Evolutionary conservation across 2,113 vertebrate genomes (phyloP).

Genomic region (Odobenus rosmarus): DNA sequence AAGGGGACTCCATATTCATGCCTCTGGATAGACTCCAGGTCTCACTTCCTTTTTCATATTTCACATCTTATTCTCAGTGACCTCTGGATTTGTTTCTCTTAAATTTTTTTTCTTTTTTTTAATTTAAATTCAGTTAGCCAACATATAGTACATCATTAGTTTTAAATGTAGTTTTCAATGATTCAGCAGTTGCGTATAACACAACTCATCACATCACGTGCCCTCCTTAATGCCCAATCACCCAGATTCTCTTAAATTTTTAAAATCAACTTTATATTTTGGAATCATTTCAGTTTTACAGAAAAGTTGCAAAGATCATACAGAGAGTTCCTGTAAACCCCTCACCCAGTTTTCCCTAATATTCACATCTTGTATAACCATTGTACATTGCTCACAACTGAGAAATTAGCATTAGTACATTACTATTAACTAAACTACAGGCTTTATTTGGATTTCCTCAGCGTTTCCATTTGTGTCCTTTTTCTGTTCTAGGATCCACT

Average conservation of each 20-base stretch:
- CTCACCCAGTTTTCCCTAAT: not conserved
- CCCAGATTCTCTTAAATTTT: not conserved
- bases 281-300: constrained; percentile 3
- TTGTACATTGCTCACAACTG: not conserved
- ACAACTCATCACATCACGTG: not conserved
- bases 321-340: not conserved
- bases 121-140: not conserved
- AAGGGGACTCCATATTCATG: not conserved
- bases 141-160: not conserved
- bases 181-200: not conserved
- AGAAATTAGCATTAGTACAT: not conserved
- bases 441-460: not conserved
- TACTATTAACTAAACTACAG: not conserved
- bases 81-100: not conserved
- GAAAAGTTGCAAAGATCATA: not conserved
- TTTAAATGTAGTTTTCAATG: not conserved
- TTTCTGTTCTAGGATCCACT: not conserved
- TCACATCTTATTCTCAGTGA: not conserved
- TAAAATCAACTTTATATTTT: constrained; percentile 2
- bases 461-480: not conserved
- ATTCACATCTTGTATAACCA: not conserved
- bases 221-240: not conserved
- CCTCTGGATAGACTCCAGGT: not conserved
- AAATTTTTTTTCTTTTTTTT: not conserved
- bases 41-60: not conserved